These are phyloP conservation scores for Andrena bucephala DNA, from an alignment of 2,888 invertebrate species.

Conservation along the genomic window DNA sequence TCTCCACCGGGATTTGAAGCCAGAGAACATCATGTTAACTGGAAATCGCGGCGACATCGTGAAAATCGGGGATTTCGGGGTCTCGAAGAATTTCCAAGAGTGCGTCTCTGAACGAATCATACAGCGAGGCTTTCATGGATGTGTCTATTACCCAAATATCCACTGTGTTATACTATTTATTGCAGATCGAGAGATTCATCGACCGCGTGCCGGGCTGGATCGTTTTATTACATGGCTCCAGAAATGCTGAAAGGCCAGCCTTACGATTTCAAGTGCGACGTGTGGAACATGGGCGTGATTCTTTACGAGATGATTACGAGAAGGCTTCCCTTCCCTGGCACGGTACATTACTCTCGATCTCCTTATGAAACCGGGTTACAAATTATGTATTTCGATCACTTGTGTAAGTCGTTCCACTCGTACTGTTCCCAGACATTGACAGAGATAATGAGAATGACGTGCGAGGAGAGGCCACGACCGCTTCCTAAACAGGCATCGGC, in stretches of 20 bases:
- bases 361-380: too few species aligned
- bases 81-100: slow-evolving; percentile 88
- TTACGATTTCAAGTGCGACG: slow-evolving; percentile 92
- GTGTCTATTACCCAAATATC: neutral
- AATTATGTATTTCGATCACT: too few species aligned
- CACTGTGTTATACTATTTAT: neutral
- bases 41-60: slow-evolving; percentile 89
- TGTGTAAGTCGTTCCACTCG: neutral
- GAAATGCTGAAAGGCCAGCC: slow-evolving; percentile 92
- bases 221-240: slow-evolving; percentile 92
- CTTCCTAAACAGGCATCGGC: slow-evolving; percentile 54
- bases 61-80: slow-evolving; percentile 95
- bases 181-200: slow-evolving; percentile 26
- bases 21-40: slow-evolving; percentile 93
- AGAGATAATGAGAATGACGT: slow-evolving; percentile 72
- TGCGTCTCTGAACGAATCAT: too few species aligned
- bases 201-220: slow-evolving; percentile 73
- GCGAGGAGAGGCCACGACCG: slow-evolving; percentile 65
- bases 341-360: slow-evolving; percentile 57
- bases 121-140: neutral
- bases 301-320: slow-evolving; percentile 89
- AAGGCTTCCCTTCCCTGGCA: slow-evolving; percentile 77
- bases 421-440: slow-evolving; percentile 62
- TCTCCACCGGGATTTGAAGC: slow-evolving; percentile 93
- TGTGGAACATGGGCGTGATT: slow-evolving; percentile 95